Conservation (phyloP, 2,888 invertebrate genomes). For the Pyrrhia umbra region DNA sequence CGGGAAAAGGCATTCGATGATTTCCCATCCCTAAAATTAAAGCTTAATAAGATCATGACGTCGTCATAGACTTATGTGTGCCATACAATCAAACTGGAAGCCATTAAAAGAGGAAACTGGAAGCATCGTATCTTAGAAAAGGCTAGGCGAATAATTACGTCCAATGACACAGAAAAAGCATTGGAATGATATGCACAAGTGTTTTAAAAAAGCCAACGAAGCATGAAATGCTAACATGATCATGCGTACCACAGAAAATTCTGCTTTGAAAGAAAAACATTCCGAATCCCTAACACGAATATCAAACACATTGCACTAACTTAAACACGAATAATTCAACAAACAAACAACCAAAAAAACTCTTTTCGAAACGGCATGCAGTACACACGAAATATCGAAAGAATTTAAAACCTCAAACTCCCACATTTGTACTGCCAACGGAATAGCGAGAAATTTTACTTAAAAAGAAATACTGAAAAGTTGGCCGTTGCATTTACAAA, state of each 20-base stretch:
- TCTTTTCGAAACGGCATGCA: background rate
- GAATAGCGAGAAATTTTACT: constrained; percentile 18
- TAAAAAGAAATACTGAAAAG: constrained; percentile 36
- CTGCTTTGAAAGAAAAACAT: background rate
- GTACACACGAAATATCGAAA: constrained; percentile 41
- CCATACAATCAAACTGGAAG: no score
- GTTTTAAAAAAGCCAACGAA: background rate
- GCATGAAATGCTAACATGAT: background rate
- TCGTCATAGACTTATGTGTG: no score
- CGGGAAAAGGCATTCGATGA: no score
- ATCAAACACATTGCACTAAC: constrained; percentile 19
- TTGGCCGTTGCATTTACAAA: constrained; percentile 30
- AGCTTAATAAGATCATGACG: no score
- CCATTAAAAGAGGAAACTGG: no score
- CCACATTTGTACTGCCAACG: constrained; percentile 34
- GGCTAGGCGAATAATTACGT: no score
- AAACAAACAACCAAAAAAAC: constrained; percentile 6
- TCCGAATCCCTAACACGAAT: background rate
- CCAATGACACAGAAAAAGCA: no score
- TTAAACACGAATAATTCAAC: constrained; percentile 28
- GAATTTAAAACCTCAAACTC: constrained; percentile 40
- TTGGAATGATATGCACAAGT: background rate
- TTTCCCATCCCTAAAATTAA: no score
- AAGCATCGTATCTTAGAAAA: no score
- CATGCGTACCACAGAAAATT: background rate